Conservation (phyloP, 1,140 invertebrate genomes). For the Ceratitis capitata region DNA sequence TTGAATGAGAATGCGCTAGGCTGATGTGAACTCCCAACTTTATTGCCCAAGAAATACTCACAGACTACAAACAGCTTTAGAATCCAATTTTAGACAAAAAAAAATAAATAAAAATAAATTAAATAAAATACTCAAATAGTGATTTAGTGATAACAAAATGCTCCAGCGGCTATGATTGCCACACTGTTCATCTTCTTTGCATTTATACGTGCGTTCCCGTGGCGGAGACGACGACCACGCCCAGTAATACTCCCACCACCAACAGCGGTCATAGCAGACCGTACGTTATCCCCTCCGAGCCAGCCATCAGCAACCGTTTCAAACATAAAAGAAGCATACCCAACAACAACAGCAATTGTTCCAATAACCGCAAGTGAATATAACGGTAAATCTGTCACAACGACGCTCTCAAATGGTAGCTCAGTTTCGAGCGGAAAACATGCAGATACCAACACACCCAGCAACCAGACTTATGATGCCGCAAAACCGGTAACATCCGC, state of each 20-base stretch:
- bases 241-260: conserved; percentile 23
- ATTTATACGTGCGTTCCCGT: conserved; percentile 64
- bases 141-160: conserved; percentile 20
- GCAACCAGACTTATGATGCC: neutral
- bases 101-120: neutral
- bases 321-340: conserved; percentile 41
- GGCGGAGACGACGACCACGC: conserved; percentile 51
- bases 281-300: conserved; percentile 14
- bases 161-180: conserved; percentile 57
- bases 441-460: neutral
- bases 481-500: neutral
- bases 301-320: conserved; percentile 40
- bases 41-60: too few species aligned
- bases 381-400: neutral
- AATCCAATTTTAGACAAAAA: neutral
- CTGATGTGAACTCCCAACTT: too few species aligned
- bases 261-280: neutral
- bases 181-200: conserved; percentile 64
- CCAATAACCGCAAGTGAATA: neutral
- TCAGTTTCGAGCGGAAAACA: neutral
- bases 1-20: neutral
- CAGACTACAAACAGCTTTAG: too few species aligned
- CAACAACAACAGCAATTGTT: conserved; percentile 33
- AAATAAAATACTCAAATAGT: neutral
- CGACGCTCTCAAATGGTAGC: neutral